Evolutionary conservation across 2,113 vertebrate species (phyloP).

Genomic region (Dunckerocampus dactyliophorus): DNA sequence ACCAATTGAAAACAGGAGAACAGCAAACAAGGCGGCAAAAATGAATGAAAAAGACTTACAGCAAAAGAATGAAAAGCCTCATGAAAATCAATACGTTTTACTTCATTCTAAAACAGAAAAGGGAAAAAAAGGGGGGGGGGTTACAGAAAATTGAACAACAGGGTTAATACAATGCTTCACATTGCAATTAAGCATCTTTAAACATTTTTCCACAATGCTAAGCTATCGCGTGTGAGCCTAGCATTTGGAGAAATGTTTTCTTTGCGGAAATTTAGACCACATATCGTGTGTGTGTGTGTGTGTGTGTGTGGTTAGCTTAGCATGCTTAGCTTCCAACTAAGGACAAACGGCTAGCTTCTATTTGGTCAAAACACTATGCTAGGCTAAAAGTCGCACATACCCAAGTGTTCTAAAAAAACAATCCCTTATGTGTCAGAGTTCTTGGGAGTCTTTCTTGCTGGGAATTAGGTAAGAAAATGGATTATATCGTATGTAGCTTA

Average conservation of each 20-base stretch:
- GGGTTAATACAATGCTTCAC: constrained; percentile 59
- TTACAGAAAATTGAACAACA: constrained; percentile 70
- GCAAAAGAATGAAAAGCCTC: constrained; percentile 83
- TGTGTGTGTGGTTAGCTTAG: not conserved
- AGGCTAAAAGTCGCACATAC: too few relatives aligned
- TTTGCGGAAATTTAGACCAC: not conserved
- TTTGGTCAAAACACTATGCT: too few relatives aligned
- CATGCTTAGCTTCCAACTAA: not conserved
- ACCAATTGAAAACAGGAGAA: constrained; percentile 48
- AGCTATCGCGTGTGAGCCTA: not conserved
- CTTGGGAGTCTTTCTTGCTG: too few relatives aligned
- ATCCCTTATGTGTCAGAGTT: too few relatives aligned
- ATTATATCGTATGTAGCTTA: too few relatives aligned
- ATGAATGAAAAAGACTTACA: constrained; percentile 80
- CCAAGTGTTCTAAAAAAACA: too few relatives aligned
- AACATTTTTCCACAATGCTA: constrained; percentile 20
- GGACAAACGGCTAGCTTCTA: not conserved
- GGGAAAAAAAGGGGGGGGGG: constrained; percentile 52
- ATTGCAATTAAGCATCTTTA: constrained; percentile 55
- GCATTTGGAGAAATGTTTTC: not conserved
- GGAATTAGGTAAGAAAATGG: too few relatives aligned
- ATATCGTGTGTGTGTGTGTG: not conserved
- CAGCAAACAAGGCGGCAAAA: constrained; percentile 69
- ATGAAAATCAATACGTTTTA: constrained; percentile 83
- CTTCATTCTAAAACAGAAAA: constrained; percentile 79